phyloP scores from a whole-genome alignment of 2,888 invertebrate species.

The Pegoplata infirma region DNA sequence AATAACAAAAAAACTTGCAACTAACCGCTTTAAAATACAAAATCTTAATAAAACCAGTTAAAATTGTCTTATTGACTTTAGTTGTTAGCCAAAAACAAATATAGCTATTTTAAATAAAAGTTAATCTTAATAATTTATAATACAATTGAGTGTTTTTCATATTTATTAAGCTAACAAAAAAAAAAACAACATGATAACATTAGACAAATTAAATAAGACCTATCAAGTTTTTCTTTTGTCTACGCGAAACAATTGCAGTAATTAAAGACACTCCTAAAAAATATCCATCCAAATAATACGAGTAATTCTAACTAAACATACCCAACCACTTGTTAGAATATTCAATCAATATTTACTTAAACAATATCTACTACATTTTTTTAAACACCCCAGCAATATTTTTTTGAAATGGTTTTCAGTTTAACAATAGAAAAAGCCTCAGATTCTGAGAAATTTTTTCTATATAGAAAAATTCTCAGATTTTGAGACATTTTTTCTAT shows the following conservation, averaged over 20 bases:
- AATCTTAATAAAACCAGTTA: background rate
- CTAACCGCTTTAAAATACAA: background rate
- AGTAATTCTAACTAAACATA: background rate
- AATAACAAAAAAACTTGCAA: background rate
- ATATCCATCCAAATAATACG: background rate
- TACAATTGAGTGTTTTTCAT: background rate
- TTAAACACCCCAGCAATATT: no score
- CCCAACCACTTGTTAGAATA: background rate
- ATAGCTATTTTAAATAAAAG: background rate
- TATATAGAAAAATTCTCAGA: no score
- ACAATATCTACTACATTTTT: constrained; percentile 10
- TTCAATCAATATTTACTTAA: constrained; percentile 26
- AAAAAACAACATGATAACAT: constrained; percentile 4
- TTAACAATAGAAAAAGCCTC: no score
- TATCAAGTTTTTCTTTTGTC: background rate
- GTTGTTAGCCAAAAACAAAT: background rate
- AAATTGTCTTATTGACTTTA: background rate
- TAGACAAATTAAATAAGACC: background rate
- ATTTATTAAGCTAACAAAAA: constrained; percentile 24
- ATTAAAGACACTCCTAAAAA: constrained; percentile 35
- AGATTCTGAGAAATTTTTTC: no score
- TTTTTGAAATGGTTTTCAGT: no score
- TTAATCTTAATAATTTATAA: background rate
- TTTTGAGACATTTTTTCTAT: no score
- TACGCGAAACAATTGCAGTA: background rate